Conservation (phyloP, 2,797 vertebrate genomes). For the Calcarius lapponicus region DNA sequence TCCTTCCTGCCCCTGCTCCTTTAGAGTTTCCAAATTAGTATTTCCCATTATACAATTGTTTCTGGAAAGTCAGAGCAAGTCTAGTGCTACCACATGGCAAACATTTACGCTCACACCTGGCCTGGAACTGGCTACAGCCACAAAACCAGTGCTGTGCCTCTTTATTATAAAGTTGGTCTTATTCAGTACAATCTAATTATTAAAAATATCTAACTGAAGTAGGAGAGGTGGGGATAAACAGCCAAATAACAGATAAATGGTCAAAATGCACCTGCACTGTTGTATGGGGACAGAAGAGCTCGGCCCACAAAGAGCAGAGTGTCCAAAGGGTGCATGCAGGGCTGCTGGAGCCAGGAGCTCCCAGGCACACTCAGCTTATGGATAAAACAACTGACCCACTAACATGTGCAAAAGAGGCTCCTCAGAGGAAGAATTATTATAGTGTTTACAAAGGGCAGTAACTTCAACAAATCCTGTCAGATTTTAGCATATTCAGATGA, state of each 20-base stretch:
- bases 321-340: background rate
- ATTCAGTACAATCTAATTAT: background rate
- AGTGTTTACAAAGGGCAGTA: background rate
- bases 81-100: background rate
- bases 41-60: background rate
- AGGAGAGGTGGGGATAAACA: background rate
- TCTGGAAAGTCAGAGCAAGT: background rate
- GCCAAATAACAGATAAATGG: background rate
- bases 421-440: background rate
- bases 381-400: background rate
- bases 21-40: background rate
- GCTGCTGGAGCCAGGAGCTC: background rate
- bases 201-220: background rate
- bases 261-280: background rate
- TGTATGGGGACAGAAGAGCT: background rate
- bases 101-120: background rate
- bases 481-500: background rate
- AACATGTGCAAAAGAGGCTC: rapidly evolving
- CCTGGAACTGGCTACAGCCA: background rate
- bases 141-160: background rate
- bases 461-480: background rate
- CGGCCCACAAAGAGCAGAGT: rapidly evolving
- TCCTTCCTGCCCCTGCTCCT: background rate
- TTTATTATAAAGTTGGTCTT: background rate
- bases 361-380: rapidly evolving